A percentile compares a stretch with the other conserved stretches of the same genome.
Evolutionary conservation across 1,140 invertebrate genomes (phyloP).

Genomic region (Nymphalis io): DNA sequence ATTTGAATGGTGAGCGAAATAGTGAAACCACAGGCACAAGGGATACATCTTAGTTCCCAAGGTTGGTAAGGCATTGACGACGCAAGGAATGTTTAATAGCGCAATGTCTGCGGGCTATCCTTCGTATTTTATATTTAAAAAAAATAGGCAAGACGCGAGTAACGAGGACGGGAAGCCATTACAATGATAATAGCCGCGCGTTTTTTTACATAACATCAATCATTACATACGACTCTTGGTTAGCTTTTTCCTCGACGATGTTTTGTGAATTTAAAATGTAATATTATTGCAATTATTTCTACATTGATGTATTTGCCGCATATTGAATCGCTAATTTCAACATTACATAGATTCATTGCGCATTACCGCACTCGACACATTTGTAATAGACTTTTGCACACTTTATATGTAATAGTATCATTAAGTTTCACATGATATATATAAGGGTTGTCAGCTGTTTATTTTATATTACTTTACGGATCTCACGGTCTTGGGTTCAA

Average conservation of each 20-base stretch:
- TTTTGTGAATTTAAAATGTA: conserved; percentile 19
- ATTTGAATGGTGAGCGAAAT: no score
- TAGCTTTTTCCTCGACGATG: conserved; percentile 22
- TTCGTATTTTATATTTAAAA: no score
- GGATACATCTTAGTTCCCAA: no score
- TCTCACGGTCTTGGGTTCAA: no score
- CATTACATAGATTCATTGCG: conserved; percentile 11
- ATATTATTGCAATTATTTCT: neutral
- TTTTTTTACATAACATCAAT: conserved; percentile 30
- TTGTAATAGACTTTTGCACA: conserved; percentile 4
- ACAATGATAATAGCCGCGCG: conserved; percentile 11
- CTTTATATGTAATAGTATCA: conserved; percentile 5
- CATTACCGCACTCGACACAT: neutral
- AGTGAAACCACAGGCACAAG: no score
- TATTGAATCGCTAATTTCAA: conserved; percentile 13
- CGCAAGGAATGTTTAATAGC: no score
- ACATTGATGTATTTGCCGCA: conserved; percentile 10
- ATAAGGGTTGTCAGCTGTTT: neutral
- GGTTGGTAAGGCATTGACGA: no score
- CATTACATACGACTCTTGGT: conserved; percentile 18
- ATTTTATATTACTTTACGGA: no score
- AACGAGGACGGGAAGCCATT: conserved; percentile 2
- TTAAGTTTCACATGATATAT: neutral
- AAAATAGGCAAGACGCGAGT: neutral
- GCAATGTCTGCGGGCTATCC: no score